Evolutionary conservation across 2,797 vertebrate genomes (phyloP), one percentile per base, ranked within the genome.

Genomic region (Phylloscopus collybita): DNA sequence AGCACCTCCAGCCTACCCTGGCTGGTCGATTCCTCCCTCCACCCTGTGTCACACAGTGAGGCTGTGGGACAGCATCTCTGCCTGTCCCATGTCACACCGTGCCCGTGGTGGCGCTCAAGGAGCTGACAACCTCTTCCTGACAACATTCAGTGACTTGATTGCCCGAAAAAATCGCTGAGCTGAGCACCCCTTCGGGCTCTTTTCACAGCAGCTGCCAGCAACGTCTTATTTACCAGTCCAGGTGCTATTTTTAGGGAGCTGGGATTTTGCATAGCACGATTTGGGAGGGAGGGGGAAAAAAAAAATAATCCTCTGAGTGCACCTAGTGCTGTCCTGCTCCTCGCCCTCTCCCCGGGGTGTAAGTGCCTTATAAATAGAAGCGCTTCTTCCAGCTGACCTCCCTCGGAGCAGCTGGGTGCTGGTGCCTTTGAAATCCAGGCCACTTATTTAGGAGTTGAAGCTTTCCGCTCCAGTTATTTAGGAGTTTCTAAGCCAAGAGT

Each of bases 401-500:
- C 6, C 92, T 56, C 5, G 16, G 61, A 92, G 94, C 93, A 96
- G 93, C 93, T 94, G 89, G 64, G 81, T 32, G 92, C 81, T 93
- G 67, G 7, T 81, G 89, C 92, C 91, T 88, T 73, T 79, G 91
- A 83, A 96, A 97, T 95, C 82, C 85, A 94, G 95, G 93, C 75
- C 92, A 92, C 54, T 92, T 91, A 84, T 88, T 87, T 93, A 26
- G 72, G 94, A 91, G 91, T 27, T 8, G 53, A 88, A 78, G 92
- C 82, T 96, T 97, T 96, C 95, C 44, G 93, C 95, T 96, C 92
- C 95, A 94, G 81, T 96, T 97, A 78, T 83, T 92, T 4, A 11
- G 50, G 79, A 72, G 76, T 72, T 88, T 88, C 72, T 30, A 86
- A 90, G 95, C 87, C 95, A 91, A 90, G 94, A 96, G 57, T 96